Evolutionary conservation across 2,797 vertebrate species (phyloP).

Genomic region (Squalus acanthias): DNA sequence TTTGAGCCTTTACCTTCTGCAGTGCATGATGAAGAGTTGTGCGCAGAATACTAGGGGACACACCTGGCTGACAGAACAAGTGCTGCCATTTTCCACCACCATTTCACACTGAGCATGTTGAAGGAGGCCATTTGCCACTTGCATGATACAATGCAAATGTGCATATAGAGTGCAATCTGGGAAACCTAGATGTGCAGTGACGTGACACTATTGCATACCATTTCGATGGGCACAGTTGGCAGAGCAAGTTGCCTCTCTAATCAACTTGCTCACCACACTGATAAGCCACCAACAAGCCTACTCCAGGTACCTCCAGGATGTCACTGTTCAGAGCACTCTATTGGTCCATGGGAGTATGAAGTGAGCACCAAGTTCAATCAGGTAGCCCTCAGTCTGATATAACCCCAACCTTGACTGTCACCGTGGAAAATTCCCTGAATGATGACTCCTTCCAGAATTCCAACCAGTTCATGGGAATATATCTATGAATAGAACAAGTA

Average conservation of each 20-base stretch:
- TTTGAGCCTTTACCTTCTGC: background rate
- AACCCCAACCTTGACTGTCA: no score
- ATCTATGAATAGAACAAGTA: background rate
- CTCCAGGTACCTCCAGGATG: background rate
- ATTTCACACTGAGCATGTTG: background rate
- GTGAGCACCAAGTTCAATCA: background rate
- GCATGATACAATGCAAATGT: background rate
- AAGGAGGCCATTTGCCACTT: background rate
- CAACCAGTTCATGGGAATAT: background rate
- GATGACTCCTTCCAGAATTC: background rate
- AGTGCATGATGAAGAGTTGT: background rate
- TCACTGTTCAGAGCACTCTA: background rate
- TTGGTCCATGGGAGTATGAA: background rate
- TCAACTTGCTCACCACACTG: background rate
- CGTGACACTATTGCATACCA: background rate
- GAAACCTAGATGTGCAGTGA: background rate
- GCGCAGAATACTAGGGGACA: background rate
- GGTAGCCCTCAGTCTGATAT: background rate
- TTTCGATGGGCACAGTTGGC: background rate
- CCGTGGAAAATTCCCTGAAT: background rate
- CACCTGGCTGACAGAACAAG: background rate
- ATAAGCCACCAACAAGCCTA: background rate
- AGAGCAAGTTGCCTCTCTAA: background rate
- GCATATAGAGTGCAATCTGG: background rate
- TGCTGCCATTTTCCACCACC: background rate